phyloP scores from a whole-genome alignment of 1,140 invertebrate genomes.

The Popillia japonica region DNA sequence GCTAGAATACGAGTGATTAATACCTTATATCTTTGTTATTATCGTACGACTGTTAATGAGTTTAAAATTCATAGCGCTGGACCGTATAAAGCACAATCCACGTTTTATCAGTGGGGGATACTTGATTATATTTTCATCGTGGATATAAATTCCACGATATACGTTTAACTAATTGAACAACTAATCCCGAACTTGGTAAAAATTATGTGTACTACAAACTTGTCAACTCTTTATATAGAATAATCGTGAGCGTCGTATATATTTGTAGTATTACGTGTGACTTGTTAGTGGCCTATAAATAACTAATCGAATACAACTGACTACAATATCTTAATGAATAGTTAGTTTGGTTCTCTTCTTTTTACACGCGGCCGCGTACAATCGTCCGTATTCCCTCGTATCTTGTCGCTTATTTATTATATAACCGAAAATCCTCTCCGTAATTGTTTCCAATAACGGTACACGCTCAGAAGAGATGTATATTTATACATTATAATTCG shows the following conservation, averaged over 20 bases:
- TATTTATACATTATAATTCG: background rate
- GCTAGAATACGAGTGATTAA: constrained; percentile 8
- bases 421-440: background rate
- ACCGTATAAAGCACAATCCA: constrained; percentile 6
- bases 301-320: constrained; percentile 2
- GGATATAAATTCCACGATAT: constrained; percentile 26
- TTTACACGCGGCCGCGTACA: background rate
- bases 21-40: constrained; percentile 22
- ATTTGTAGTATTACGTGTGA: constrained; percentile 22
- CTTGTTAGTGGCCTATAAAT: constrained; percentile 28
- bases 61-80: constrained; percentile 23
- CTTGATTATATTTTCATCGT: constrained; percentile 27
- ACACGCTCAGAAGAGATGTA: background rate
- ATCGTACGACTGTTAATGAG: constrained; percentile 25
- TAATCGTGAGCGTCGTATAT: background rate
- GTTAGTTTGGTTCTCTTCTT: background rate
- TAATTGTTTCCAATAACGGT: constrained; percentile 31
- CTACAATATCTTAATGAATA: background rate
- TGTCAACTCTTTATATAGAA: constrained; percentile 24
- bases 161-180: constrained; percentile 20
- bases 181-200: constrained; percentile 12
- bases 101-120: constrained; percentile 21
- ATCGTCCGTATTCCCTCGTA: background rate
- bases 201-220: constrained; percentile 17
- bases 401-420: background rate